Conservation (phyloP, 2,888 invertebrate genomes). For the Heliothis peltigera region DNA sequence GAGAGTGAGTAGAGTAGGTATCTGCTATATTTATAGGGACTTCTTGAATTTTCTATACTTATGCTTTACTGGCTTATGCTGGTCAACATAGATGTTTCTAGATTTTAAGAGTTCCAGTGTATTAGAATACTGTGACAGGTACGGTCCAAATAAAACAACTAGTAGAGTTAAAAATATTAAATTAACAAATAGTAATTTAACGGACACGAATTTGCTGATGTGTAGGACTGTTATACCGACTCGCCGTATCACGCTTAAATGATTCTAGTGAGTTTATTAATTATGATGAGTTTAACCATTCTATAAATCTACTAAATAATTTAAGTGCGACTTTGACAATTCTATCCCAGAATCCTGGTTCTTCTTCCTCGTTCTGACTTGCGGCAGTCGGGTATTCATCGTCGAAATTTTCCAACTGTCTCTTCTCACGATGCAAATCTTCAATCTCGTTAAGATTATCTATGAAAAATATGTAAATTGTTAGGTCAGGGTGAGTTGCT, state of each 20-base stretch:
- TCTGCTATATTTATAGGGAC: too few species aligned
- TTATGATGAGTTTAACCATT: slow-evolving; percentile 83
- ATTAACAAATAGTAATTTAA: slow-evolving; percentile 11
- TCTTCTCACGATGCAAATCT: slow-evolving; percentile 64
- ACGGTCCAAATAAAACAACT: slow-evolving; percentile 16
- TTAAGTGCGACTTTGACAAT: slow-evolving; percentile 84
- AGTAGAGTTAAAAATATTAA: slow-evolving; percentile 12
- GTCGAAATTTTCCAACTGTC: slow-evolving; percentile 82
- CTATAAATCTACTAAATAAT: slow-evolving; percentile 82
- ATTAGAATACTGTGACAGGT: neutral
- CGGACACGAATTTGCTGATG: neutral
- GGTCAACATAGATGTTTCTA: neutral
- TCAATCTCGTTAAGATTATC: slow-evolving; percentile 57
- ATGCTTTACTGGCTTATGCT: too few species aligned
- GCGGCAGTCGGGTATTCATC: slow-evolving; percentile 74
- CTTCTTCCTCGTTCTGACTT: slow-evolving; percentile 76
- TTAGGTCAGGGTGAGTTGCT: neutral
- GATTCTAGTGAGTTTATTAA: neutral
- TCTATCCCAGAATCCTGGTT: slow-evolving; percentile 85
- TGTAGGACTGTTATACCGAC: neutral
- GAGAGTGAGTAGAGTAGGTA: too few species aligned
- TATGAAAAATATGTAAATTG: slow-evolving; percentile 37
- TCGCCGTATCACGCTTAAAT: neutral
- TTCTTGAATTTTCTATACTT: too few species aligned
- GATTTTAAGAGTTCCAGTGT: neutral